Evolutionary conservation across 2,113 vertebrate species (phyloP).

Genomic region (Thryonomys swinderianus): DNA sequence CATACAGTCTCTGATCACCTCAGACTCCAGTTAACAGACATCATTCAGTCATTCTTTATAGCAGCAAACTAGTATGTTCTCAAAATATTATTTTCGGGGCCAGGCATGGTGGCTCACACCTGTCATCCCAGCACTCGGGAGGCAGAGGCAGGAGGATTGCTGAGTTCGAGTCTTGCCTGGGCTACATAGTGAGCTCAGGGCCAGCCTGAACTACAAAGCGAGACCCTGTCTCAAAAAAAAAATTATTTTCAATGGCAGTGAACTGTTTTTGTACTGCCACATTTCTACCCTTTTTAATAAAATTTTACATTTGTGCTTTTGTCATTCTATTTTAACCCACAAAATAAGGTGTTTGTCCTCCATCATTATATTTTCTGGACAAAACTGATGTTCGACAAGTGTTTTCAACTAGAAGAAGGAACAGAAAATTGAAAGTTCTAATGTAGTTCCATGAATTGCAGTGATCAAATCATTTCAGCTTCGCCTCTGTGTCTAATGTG

Average conservation of each 20-base stretch:
- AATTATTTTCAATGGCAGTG: neutral
- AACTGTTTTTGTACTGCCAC: neutral
- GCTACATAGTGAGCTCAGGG: too few relatives aligned
- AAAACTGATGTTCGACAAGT: neutral
- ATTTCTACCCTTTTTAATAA: neutral
- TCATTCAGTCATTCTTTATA: neutral
- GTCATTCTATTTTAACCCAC: neutral
- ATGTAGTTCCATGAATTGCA: neutral
- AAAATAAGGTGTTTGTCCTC: neutral
- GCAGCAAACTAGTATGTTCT: neutral
- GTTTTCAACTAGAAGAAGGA: neutral
- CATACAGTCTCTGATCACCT: neutral
- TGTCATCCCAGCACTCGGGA: too few relatives aligned
- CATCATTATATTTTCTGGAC: neutral
- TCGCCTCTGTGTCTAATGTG: neutral
- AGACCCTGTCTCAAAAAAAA: too few relatives aligned
- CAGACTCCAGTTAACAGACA: neutral
- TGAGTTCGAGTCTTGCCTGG: too few relatives aligned
- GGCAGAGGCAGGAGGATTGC: too few relatives aligned
- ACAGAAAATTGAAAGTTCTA: neutral
- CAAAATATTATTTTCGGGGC: slow-evolving; percentile 34
- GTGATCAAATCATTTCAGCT: neutral
- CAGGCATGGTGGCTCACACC: too few relatives aligned
- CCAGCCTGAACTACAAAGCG: too few relatives aligned
- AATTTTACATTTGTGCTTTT: neutral